Percentiles rank a stretch among this genome's conserved stretches.
Conservation (phyloP, 2,113 vertebrate genomes). For the Aptenodytes patagonicus region DNA sequence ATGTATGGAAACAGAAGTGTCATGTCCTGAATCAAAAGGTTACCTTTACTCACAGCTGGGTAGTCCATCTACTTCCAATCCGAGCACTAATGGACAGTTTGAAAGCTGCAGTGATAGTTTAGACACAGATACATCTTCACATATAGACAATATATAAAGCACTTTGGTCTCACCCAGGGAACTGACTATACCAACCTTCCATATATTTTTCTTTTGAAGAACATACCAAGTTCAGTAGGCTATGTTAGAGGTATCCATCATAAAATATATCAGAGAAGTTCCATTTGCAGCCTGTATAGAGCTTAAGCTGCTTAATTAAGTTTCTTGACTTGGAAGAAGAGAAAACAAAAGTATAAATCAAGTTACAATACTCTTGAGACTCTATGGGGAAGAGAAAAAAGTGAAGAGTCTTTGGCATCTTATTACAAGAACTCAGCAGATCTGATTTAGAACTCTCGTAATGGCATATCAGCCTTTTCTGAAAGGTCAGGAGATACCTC, state of each 20-base stretch:
- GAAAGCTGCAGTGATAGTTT: not conserved
- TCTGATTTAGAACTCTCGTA: not conserved
- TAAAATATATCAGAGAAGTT: not conserved
- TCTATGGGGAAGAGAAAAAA: conserved; percentile 1
- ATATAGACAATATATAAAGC: not conserved
- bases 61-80: not conserved
- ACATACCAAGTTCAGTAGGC: not conserved
- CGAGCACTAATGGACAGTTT: not conserved
- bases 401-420: not conserved
- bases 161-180: not conserved
- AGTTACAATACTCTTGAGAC: not conserved
- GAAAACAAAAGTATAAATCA: not conserved
- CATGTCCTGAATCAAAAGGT: not conserved
- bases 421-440: not conserved
- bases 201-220: not conserved
- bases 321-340: conserved; percentile 1
- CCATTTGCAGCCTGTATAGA: not conserved
- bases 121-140: not conserved
- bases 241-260: not conserved
- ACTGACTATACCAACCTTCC: not conserved
- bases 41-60: not conserved
- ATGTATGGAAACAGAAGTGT: not conserved
- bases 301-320: not conserved
- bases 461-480: not conserved
- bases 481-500: not conserved